Evolutionary conservation across 2,888 invertebrate genomes (phyloP), one percentile per base, ranked within the genome.

Genomic region (Parnassius mnemosyne): DNA sequence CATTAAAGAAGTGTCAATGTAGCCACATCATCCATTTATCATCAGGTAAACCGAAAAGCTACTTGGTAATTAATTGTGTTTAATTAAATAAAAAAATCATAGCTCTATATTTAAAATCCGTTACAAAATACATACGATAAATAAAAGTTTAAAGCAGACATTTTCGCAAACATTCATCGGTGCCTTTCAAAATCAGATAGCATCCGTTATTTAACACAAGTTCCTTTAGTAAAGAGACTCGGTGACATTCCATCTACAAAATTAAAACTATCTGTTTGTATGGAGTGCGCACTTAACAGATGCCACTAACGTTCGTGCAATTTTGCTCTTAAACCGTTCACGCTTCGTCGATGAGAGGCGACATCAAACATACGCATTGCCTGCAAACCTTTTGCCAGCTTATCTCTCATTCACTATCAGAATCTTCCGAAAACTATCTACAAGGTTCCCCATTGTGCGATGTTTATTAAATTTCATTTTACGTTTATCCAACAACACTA

Each of bases 381-480:
- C 77, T 79, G 79, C 87, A 82, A 87, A 91, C 91, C 89, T 90
- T 90, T 89, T 88, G 87, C 84, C 83, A 85, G 90, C 89, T 89
- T 89, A 90, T 91, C 90, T 87, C 81, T 81, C 83, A 86, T 89
- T 86, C 86, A 86, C 88, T 83, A 89, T 89, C 85, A 78, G 77
- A 68, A 85, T 85, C 90, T 85, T 77, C 77, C 77, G 81, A 81
- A 84, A 78, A 85, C 84, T 81, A 86, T 89, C 88, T 85, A 83
- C 86, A 84, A 81, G 77, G 79, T 73, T 68, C 72, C 72, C 83
- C 71, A 89, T 91, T 91, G 89, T 91, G 74, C 78, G 72, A 80
- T 87, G 88, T 90, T 91, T 91, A 91, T 91, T 91, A 91, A 91
- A 91, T 88, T 91, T 91, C 88, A 91, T 91, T 91, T 91, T 89